A percentile compares a stretch with the other conserved stretches of the same genome.
phyloP scores from a whole-genome alignment of 2,888 invertebrate species.

The Oligia fasciuncula region DNA sequence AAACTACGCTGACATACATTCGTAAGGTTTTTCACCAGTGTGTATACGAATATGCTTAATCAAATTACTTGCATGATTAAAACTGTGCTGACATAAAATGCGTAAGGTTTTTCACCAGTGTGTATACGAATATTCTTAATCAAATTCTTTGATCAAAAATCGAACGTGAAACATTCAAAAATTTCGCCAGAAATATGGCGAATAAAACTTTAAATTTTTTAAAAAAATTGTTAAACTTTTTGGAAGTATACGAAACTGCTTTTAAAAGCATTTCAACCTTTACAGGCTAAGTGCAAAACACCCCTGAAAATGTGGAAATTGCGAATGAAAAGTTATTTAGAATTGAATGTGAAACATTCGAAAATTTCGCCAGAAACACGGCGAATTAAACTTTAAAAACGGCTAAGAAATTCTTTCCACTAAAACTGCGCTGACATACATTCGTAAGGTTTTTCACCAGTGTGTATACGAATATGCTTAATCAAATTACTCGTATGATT shows the following conservation, averaged over 20 bases:
- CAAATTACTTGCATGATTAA: no score
- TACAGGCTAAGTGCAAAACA: background rate
- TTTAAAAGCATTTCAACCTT: background rate
- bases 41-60: no score
- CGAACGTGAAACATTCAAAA: background rate
- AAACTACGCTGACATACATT: background rate
- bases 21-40: no score
- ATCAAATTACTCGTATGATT: no score
- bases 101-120: no score
- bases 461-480: no score
- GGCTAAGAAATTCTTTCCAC: no score
- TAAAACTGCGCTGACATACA: no score
- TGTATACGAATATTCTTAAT: no score
- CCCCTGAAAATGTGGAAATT: background rate
- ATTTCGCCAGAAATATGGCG: background rate
- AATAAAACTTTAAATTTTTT: no score
- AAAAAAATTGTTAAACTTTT: background rate
- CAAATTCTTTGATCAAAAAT: background rate
- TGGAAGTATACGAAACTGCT: background rate
- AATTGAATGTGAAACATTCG: background rate
- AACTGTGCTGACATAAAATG: background rate
- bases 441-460: no score
- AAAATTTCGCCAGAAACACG: background rate
- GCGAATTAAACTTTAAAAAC: background rate
- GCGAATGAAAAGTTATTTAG: background rate